A percentile compares a stretch with the other conserved stretches of the same genome.
Evolutionary conservation across 1,140 invertebrate species (phyloP).

Genomic region (Luehdorfia chinensis): DNA sequence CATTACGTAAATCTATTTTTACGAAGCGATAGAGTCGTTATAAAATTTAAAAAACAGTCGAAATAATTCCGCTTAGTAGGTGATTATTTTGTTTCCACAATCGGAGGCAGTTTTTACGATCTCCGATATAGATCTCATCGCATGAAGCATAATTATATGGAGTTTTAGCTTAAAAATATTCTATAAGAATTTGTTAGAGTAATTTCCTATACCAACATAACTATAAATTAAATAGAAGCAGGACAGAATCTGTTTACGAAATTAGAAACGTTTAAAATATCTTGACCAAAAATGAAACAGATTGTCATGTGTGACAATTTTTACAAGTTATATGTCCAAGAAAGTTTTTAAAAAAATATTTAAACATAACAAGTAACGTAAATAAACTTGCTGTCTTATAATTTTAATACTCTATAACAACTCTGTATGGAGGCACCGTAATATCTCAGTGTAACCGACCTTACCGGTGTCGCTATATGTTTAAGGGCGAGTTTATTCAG

Average conservation of each 20-base stretch:
- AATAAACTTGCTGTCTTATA: slow-evolving; percentile 1
- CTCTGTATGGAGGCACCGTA: not conserved
- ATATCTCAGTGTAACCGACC: slow-evolving; percentile 19
- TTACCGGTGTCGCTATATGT: slow-evolving; percentile 26
- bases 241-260: no score
- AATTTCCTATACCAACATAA: no score
- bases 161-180: no score
- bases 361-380: no score
- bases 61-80: slow-evolving; percentile 11
- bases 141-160: no score
- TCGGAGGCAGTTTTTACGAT: slow-evolving; percentile 20
- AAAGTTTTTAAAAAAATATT: no score
- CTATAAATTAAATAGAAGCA: no score
- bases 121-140: slow-evolving; percentile 21
- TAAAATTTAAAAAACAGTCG: slow-evolving; percentile 1
- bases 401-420: slow-evolving; percentile 1
- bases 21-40: slow-evolving; percentile 15
- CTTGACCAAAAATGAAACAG: no score
- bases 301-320: no score
- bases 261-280: no score
- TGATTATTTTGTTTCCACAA: slow-evolving; percentile 15
- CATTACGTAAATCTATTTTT: slow-evolving; percentile 1
- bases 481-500: slow-evolving; percentile 64
- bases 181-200: no score
- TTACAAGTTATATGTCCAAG: no score